These are phyloP conservation scores for Parasteatoda lunata DNA, from an alignment of 2,888 invertebrate species.

Conservation along the genomic window DNA sequence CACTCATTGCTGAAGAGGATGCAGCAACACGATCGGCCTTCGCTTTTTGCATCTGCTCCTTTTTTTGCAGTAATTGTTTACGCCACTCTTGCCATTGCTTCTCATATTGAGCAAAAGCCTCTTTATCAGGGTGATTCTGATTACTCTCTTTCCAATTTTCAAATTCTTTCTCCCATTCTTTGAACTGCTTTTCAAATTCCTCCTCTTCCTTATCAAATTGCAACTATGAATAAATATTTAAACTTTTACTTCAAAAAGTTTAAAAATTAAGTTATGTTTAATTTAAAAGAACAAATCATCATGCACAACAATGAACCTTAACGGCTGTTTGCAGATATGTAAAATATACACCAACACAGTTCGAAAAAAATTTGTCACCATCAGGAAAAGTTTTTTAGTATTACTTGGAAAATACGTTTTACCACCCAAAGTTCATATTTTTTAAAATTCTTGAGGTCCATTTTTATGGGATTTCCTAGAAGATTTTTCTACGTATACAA, in stretches of 20 bases:
- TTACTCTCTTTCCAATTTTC: slow-evolving; percentile 75
- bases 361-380: too few relatives aligned
- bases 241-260: background rate
- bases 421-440: too few relatives aligned
- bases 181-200: slow-evolving; percentile 72
- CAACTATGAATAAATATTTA: background rate
- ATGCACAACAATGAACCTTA: too few relatives aligned
- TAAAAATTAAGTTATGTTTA: background rate
- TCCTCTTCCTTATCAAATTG: slow-evolving; percentile 66
- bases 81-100: slow-evolving; percentile 74
- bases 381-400: too few relatives aligned
- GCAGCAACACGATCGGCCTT: slow-evolving; percentile 38
- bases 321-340: too few relatives aligned
- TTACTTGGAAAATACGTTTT: too few relatives aligned
- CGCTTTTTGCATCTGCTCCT: slow-evolving; percentile 67
- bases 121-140: slow-evolving; percentile 75
- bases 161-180: slow-evolving; percentile 75
- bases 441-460: too few relatives aligned
- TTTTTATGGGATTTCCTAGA: too few relatives aligned
- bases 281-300: too few relatives aligned
- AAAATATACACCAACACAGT: too few relatives aligned
- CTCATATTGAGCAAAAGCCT: slow-evolving; percentile 74
- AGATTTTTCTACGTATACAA: too few relatives aligned
- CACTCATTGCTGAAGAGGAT: slow-evolving; percentile 7
- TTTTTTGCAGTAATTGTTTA: slow-evolving; percentile 59